These are phyloP conservation scores for Denticeps clupeoides DNA, from an alignment of 2,797 vertebrate genomes.

Conservation along the genomic window DNA sequence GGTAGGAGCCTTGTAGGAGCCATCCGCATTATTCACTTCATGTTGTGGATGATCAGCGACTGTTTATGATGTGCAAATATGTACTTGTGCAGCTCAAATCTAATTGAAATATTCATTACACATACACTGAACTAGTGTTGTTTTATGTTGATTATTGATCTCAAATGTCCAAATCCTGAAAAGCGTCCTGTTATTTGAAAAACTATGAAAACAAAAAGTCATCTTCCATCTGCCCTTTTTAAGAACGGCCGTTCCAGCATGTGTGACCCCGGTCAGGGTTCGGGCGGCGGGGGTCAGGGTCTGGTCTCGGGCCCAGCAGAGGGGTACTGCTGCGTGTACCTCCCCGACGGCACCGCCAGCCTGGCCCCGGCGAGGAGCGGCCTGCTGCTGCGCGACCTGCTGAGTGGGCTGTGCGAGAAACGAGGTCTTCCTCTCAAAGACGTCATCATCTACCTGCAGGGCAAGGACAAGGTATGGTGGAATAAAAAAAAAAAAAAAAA, in stretches of 20 bases:
- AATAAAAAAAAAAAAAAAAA: not conserved
- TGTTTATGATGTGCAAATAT: too few relatives aligned
- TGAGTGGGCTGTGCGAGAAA: slow-evolving; percentile 83
- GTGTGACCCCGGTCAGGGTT: slow-evolving; percentile 50
- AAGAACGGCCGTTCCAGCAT: slow-evolving; percentile 66
- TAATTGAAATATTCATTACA: too few relatives aligned
- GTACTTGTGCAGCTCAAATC: too few relatives aligned
- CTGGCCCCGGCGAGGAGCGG: slow-evolving; percentile 68
- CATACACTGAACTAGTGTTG: too few relatives aligned
- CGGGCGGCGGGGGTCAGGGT: slow-evolving; percentile 7
- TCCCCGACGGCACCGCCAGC: slow-evolving; percentile 86
- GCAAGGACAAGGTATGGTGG: slow-evolving; percentile 75
- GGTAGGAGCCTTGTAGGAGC: too few relatives aligned
- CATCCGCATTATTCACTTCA: too few relatives aligned
- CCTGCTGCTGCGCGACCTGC: slow-evolving; percentile 74
- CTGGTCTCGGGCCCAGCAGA: slow-evolving; percentile 41
- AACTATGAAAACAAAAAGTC: not conserved
- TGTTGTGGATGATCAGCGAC: too few relatives aligned
- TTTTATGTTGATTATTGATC: too few relatives aligned
- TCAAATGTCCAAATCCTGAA: too few relatives aligned
- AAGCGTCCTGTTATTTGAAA: too few relatives aligned
- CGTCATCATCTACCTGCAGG: slow-evolving; percentile 79
- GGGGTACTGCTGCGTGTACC: slow-evolving; percentile 89
- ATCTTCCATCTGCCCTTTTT: not conserved
- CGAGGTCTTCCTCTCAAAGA: slow-evolving; percentile 80